Evolutionary conservation across 2,797 vertebrate species (phyloP), one percentile per base, ranked within the genome.

Genomic region (Helarctos malayanus): DNA sequence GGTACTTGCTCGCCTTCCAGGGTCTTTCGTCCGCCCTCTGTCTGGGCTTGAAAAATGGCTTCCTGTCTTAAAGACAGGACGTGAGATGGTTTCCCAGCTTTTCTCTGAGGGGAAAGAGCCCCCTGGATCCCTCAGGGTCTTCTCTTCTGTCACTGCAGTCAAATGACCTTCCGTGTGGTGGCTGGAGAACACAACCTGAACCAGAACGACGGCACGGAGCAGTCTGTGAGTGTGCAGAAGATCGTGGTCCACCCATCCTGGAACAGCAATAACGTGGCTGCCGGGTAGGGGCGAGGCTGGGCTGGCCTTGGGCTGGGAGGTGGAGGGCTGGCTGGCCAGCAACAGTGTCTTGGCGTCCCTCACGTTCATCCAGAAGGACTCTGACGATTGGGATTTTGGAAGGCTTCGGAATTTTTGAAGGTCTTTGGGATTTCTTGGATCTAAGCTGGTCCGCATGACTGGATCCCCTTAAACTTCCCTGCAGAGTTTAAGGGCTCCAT

Each of bases 161-260:
- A 95, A 54, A 47, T 98, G 98, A 99, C 98, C 4, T 99, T 99
- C 99, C 99, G 99, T 0, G 99, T 99, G 19, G 99, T 99, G 93
- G 98, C 99, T 0, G 99, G 99, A 25, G 99, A 99, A 0, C 99
- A 99, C 97, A 98, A 99, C 98, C 98, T 99, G 97, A 92, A 98
- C 97, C 0, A 0, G 0, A 41, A 98, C 0, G 99, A 99, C 0
- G 99, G 99, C 90, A 99, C 7, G 0, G 99, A 99, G 98, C 99
- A 99, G 98, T 79, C 98, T 92, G 98, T 99, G 97, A 96, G 76
- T 0, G 98, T 99, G 90, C 99, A 98, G 94, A 84, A 1, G 0
- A 99, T 99, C 41, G 2, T 99, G 98, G 4, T 99, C 47, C 99
- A 99, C 73, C 98, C 99, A 19, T 81, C 35, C 7, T 99, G 99